Conservation (phyloP, 1,140 invertebrate species). For the Zaprionus africanus region DNA sequence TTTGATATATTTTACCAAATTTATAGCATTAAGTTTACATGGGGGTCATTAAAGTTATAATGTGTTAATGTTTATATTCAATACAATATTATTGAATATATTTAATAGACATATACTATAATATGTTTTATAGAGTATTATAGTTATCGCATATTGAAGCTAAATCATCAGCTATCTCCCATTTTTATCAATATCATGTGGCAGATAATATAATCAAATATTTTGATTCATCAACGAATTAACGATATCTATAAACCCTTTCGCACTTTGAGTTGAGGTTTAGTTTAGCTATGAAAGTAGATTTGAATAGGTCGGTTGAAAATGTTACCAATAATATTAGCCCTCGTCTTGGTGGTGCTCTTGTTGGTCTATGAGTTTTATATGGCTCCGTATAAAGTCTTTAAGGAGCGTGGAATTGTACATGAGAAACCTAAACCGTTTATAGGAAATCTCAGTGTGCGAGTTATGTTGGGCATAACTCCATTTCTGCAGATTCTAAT, state of each 20-base stretch:
- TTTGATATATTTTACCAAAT: not conserved
- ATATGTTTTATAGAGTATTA: not conserved
- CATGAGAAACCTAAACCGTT: constrained; percentile 48
- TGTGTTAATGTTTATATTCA: no score
- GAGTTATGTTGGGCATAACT: constrained; percentile 22
- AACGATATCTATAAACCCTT: not conserved
- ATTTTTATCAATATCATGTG: not conserved
- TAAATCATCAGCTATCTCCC: not conserved
- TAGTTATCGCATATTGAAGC: not conserved
- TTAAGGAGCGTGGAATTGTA: constrained; percentile 50
- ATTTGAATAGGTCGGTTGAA: constrained; percentile 8
- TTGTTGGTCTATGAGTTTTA: constrained; percentile 56
- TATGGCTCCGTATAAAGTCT: constrained; percentile 31
- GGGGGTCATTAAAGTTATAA: no score
- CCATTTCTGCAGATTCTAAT: constrained; percentile 48
- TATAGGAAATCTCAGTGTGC: constrained; percentile 51
- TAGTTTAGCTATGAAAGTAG: constrained; percentile 14
- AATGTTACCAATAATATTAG: constrained; percentile 24
- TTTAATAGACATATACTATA: no score
- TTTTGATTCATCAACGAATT: not conserved
- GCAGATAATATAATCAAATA: not conserved
- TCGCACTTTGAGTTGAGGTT: not conserved
- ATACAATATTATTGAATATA: no score
- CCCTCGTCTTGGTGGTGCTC: constrained; percentile 19
- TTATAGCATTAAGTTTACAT: no score